Percentiles rank a stretch among this genome's conserved stretches.
phyloP scores from a whole-genome alignment of 2,113 vertebrate genomes.

The Noturus placidus region DNA sequence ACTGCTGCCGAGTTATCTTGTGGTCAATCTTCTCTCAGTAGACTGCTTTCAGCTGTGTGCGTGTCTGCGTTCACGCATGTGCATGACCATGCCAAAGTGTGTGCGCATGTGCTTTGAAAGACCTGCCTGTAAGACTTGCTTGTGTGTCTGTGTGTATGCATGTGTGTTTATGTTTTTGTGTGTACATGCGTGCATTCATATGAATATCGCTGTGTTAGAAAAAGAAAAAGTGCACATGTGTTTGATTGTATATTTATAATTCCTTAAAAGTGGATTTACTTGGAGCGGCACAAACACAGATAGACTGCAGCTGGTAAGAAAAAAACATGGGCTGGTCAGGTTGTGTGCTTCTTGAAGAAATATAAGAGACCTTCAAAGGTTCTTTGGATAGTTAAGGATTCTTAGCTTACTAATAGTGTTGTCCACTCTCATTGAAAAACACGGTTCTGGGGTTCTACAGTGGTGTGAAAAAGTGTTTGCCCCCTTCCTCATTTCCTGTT shows the following conservation, averaged over 20 bases:
- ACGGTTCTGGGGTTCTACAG: background rate
- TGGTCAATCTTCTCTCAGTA: conserved; percentile 58
- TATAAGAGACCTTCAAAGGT: background rate
- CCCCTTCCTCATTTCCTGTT: too few species aligned
- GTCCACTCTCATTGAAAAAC: background rate
- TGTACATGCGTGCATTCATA: background rate
- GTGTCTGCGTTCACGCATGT: conserved; percentile 44
- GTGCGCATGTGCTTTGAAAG: conserved; percentile 31
- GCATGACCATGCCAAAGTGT: conserved; percentile 16
- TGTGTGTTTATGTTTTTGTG: conserved; percentile 23
- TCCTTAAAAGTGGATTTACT: background rate
- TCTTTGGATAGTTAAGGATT: background rate
- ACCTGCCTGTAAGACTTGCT: conserved; percentile 11
- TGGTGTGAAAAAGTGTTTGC: too few species aligned
- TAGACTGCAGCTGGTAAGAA: background rate
- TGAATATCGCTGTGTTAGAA: conserved; percentile 12
- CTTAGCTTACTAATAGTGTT: background rate
- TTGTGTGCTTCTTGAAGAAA: background rate
- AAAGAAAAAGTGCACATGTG: background rate
- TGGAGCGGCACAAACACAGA: background rate
- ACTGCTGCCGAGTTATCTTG: conserved; percentile 57
- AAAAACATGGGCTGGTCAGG: background rate
- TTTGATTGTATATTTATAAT: conserved; percentile 27
- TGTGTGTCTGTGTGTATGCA: conserved; percentile 3
- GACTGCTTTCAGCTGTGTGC: conserved; percentile 53